Evolutionary conservation across 2,888 invertebrate species (phyloP).

Genomic region (Heliconius erato): DNA sequence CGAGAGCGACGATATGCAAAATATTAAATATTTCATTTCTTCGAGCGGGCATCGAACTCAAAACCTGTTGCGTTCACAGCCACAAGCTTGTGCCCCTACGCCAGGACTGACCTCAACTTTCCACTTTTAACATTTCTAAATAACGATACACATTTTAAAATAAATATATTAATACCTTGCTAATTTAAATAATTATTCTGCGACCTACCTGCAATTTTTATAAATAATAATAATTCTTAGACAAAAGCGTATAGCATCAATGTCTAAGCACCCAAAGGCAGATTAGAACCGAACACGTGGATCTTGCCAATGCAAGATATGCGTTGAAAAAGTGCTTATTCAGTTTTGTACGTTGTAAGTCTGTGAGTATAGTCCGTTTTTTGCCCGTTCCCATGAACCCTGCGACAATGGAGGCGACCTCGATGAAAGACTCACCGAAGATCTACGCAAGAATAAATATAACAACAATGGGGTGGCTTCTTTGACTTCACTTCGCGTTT

Average conservation of each 20-base stretch:
- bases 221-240: slow-evolving; percentile 19
- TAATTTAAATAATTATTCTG: neutral
- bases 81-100: no score
- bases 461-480: slow-evolving; percentile 83
- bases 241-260: slow-evolving; percentile 26
- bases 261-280: slow-evolving; percentile 53
- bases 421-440: slow-evolving; percentile 76
- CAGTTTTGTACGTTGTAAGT: slow-evolving; percentile 73
- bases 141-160: neutral
- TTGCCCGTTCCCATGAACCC: slow-evolving; percentile 85
- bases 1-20: no score
- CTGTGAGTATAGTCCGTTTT: slow-evolving; percentile 79
- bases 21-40: no score
- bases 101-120: neutral
- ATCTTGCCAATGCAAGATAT: slow-evolving; percentile 62
- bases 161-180: neutral
- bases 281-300: slow-evolving; percentile 84
- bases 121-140: neutral
- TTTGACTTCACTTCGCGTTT: slow-evolving; percentile 78
- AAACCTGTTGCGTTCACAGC: no score
- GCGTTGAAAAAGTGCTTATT: slow-evolving; percentile 82
- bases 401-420: slow-evolving; percentile 81
- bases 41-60: no score
- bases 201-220: neutral
- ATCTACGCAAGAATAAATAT: slow-evolving; percentile 86